Base-by-base conservation (phyloP, 2,797 vertebrate species). In the Syndactyla subalaris region DNA sequence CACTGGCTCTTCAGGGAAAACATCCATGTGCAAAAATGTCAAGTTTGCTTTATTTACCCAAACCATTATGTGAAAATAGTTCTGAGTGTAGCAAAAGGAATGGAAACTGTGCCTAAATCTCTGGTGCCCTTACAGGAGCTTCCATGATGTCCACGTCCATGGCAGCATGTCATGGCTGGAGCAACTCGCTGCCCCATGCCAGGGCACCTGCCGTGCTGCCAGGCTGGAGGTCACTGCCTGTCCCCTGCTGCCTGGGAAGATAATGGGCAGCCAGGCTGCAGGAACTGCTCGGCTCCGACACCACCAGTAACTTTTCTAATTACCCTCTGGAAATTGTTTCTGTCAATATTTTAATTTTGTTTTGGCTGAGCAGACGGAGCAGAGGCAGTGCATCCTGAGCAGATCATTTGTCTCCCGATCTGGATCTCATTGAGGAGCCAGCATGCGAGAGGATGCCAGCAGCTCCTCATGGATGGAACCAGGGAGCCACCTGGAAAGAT, bases 341-440 rank as follows among this genome's bases (percentile, higher is more conserved):
- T 90, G 90, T 93, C 92, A 88, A 65, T 84, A 74, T 94, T 96
- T 92, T 92, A 93, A 92, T 90, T 93, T 77, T 68, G 17, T 80
- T 91, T 80, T 43, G 75, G 92, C 82, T 80, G 88, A 67, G 72
- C 63, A 68, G 78, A 89, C 5, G 9, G 71, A 72, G 82, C 1
- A 2, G 71, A 70, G 65, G 70, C 83, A 63, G 9, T 0, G 0
- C 79, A 52, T 83, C 85, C 79, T 20, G n/a, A 65, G 73, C 52
- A 84, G 73, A n/a, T 93, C 14, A 2, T 90, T 80, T 83, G 73
- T 93, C 76, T 86, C 80, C 54, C 0, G 3, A 38, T 83, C 72
- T 0, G 4, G 65, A 29, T 58, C 49, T 39, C 15, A 0, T 48
- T 1, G 0, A 38, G 38, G 24, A 20, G 51, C 14, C n/a, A 3